Percentiles rank a stretch among this genome's conserved stretches.
Conservation (phyloP, 1,140 invertebrate genomes). For the Achroia grisella region DNA sequence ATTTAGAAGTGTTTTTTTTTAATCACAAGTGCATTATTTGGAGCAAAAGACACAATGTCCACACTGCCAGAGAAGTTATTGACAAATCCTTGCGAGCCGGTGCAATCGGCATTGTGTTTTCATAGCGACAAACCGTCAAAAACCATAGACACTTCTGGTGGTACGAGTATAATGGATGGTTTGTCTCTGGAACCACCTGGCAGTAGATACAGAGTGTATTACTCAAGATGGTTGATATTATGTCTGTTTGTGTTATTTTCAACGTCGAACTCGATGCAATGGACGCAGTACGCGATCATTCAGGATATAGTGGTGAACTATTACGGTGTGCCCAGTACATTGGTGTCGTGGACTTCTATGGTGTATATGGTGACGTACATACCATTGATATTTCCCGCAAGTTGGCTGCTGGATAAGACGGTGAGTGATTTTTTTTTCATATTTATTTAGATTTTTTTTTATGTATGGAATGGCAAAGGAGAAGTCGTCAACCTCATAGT, state of each 20-base stretch:
- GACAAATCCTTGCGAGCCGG: constrained; percentile 14
- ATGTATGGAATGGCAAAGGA: no score
- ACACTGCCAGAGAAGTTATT: no score
- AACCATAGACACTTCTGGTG: constrained; percentile 25
- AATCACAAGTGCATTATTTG: no score
- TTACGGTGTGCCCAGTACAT: constrained; percentile 80
- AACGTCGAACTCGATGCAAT: constrained; percentile 90
- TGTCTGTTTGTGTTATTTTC: constrained; percentile 91
- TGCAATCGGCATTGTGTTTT: constrained; percentile 21
- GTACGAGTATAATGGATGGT: constrained; percentile 49
- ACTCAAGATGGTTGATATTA: constrained; percentile 88
- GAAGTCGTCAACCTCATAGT: no score
- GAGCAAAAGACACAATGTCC: no score
- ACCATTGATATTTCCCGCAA: constrained; percentile 95
- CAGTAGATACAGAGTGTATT: constrained; percentile 74
- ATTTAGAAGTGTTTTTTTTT: no score
- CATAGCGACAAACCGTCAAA: constrained; percentile 12
- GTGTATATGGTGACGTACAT: constrained; percentile 98
- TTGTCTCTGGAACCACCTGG: constrained; percentile 17
- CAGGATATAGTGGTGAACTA: constrained; percentile 82
- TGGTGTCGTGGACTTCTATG: constrained; percentile 96
- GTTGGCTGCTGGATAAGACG: constrained; percentile 92
- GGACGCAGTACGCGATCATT: constrained; percentile 93
- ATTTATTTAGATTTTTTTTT: no score
- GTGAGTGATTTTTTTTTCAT: constrained; percentile 75